Base-by-base conservation (phyloP, 2,797 vertebrate genomes). In the Anguilla pacifica region DNA sequence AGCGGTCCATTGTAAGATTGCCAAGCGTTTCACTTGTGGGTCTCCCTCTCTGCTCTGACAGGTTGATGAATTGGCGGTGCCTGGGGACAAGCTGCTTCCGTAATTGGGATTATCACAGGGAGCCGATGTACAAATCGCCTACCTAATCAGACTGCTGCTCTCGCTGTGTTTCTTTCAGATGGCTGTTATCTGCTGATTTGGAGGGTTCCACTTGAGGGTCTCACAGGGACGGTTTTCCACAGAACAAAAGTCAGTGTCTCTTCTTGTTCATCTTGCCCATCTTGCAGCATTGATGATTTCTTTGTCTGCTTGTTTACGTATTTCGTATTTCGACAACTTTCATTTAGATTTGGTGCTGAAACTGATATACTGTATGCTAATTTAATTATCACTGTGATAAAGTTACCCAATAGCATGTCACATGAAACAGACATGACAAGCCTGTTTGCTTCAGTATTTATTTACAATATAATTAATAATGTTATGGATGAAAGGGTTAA, bases 91-190 rank as follows among this genome's bases (percentile, higher is more conserved):
- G 28, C 67, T 46, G 51, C 49, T 87, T 31, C 82, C 51, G 61
- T 84, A 84, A 84, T 84, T 55, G 59, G 25, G 87, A 84, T 70
- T 84, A 87, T 43, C 64, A 72, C 64, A 31, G 64, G 35, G 49
- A 46, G 43, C 61, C 6, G 49, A 25, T 28, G 83, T 83, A 86
- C 85, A 67, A 55, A 70, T 67, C 82, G 17, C 61, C 61, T 81
- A 74, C 82, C n/a, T 87, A 84, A 84, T 74, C 82, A 35, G 82
- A 17, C 49, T 1, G 15, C 15, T 11, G 87, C 59, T 84, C 64
- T 59, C 64, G 19, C 64, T 59, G 49, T 64, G 53, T 84, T 57
- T 59, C 74, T 59, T 57, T 17, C 11, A n/a, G 28, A 5, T 31
- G 31, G 39, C 82, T 72, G 28, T 72, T 72, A 74, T 84, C 87